phyloP scores from a whole-genome alignment of 2,797 vertebrate species.

The Helarctos malayanus region DNA sequence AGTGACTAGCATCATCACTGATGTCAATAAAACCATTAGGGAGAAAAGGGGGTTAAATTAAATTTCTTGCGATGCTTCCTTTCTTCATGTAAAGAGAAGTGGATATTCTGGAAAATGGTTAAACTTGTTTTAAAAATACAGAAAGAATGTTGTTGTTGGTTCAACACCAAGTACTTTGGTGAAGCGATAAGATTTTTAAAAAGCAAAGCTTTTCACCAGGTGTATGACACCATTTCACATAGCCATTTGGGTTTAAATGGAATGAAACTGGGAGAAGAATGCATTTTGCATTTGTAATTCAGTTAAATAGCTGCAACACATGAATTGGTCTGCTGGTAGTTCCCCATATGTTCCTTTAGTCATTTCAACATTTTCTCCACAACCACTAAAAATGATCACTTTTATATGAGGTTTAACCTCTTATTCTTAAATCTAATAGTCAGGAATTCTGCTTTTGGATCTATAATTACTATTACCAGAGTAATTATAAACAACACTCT shows the following conservation, averaged over 20 bases:
- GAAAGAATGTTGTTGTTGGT: slow-evolving; percentile 75
- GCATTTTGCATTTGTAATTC: slow-evolving; percentile 84
- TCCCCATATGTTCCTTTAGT: slow-evolving; percentile 81
- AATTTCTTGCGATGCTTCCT: neutral
- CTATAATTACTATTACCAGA: slow-evolving; percentile 53
- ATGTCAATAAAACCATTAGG: neutral
- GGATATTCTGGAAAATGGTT: slow-evolving; percentile 72
- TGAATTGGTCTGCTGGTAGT: slow-evolving; percentile 81
- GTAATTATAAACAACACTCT: slow-evolving; percentile 63
- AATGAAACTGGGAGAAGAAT: slow-evolving; percentile 83
- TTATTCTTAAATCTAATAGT: slow-evolving; percentile 70
- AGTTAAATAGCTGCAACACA: slow-evolving; percentile 78
- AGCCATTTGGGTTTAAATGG: slow-evolving; percentile 83
- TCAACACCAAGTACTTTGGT: slow-evolving; percentile 80
- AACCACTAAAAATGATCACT: slow-evolving; percentile 78
- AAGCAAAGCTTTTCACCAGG: slow-evolving; percentile 81
- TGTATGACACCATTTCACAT: slow-evolving; percentile 83
- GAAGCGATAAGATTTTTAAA: slow-evolving; percentile 76
- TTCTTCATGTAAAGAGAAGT: slow-evolving; percentile 48
- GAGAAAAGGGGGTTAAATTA: neutral
- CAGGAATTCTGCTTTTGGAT: slow-evolving; percentile 24
- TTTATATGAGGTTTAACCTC: slow-evolving; percentile 76
- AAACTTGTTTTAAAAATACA: slow-evolving; percentile 70
- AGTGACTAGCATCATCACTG: neutral
- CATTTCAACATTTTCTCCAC: slow-evolving; percentile 78